phyloP scores from a whole-genome alignment of 2,888 invertebrate genomes.

The Gonocerus acuteangulatus region DNA sequence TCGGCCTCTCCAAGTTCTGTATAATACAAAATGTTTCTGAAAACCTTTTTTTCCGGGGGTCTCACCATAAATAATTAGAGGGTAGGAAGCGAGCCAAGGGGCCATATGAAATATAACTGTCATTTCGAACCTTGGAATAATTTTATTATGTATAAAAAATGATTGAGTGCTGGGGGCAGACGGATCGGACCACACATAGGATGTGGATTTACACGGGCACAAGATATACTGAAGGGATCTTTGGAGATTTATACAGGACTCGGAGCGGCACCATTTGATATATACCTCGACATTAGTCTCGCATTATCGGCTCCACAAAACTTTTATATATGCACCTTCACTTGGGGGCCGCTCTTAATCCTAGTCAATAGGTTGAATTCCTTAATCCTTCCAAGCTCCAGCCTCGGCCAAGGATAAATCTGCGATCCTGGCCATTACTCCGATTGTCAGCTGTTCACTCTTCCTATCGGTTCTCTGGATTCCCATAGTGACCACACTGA shows the following conservation, averaged over 20 bases:
- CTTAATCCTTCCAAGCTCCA: constrained; percentile 13
- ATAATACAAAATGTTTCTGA: constrained; percentile 20
- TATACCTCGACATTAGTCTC: constrained; percentile 36
- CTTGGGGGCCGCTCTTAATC: constrained; percentile 1
- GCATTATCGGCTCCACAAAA: constrained; percentile 34
- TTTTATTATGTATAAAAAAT: constrained; percentile 35
- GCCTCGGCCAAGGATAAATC: not conserved
- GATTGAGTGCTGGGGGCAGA: constrained; percentile 32
- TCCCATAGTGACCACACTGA: too few species aligned
- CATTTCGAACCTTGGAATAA: constrained; percentile 33
- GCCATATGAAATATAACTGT: constrained; percentile 34
- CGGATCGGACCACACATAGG: constrained; percentile 35
- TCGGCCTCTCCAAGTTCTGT: not conserved
- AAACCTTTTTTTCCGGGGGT: not conserved
- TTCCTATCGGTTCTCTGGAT: not conserved
- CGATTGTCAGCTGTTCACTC: not conserved
- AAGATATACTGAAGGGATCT: constrained; percentile 35
- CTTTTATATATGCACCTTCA: constrained; percentile 22
- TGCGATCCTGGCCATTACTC: constrained; percentile 10
- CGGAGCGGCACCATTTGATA: constrained; percentile 32
- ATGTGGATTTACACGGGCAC: constrained; percentile 33
- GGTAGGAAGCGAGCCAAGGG: constrained; percentile 9
- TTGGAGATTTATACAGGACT: constrained; percentile 31
- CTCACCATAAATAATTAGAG: constrained; percentile 15
- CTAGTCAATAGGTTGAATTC: constrained; percentile 17